Conservation (phyloP, 37 sponge, comb jelly and placozoan species). For the Chondrilla cf. caribensis region DNA sequence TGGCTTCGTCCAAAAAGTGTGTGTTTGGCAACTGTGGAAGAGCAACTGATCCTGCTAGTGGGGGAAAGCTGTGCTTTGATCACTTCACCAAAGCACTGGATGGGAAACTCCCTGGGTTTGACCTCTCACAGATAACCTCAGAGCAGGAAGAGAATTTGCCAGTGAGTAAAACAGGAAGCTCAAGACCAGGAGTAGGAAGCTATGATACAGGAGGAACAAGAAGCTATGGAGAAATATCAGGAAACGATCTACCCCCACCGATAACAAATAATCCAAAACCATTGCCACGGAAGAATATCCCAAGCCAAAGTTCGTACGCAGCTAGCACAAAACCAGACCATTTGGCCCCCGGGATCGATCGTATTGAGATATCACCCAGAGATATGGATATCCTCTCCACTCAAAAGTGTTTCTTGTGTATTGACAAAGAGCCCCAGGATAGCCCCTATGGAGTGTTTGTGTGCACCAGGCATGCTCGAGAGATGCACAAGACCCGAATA, state of each 20-base stretch:
- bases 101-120: constrained; percentile 7
- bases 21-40: not conserved
- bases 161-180: not conserved
- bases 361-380: not conserved
- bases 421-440: not conserved
- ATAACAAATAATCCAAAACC: not conserved
- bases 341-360: not conserved
- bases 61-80: not conserved
- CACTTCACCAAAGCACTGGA: constrained; percentile 8
- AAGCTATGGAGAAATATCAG: not conserved
- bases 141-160: not conserved
- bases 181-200: not conserved
- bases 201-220: not conserved
- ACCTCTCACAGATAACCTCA: not conserved
- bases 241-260: not conserved
- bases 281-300: not conserved
- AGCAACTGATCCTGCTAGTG: not conserved
- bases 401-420: constrained; percentile 4
- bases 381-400: not conserved
- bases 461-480: not conserved
- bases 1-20: not conserved
- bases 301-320: not conserved
- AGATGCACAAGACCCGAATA: not conserved
- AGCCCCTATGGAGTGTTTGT: not conserved
- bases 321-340: not conserved